Evolutionary conservation across 2,113 vertebrate species (phyloP).

Genomic region (Girardinichthys multiradiatus): DNA sequence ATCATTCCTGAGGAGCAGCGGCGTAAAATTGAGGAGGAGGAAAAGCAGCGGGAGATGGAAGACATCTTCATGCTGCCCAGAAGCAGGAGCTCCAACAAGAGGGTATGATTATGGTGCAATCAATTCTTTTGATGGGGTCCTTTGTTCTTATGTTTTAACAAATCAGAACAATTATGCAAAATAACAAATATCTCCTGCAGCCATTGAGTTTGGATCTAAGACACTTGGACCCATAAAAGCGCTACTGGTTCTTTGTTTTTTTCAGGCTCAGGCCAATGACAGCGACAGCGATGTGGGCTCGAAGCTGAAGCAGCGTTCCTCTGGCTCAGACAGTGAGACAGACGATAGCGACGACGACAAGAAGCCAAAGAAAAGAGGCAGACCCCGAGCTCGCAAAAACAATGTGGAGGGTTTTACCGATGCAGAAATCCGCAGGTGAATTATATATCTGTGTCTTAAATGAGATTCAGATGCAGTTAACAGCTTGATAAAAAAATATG

Average conservation of each 20-base stretch:
- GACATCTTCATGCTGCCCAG: constrained; percentile 97
- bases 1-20: constrained; percentile 96
- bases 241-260: neutral
- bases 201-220: neutral
- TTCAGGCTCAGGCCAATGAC: constrained; percentile 92
- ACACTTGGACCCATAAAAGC: neutral
- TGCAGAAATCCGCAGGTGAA: constrained; percentile 93
- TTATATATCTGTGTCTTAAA: neutral
- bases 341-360: constrained; percentile 96
- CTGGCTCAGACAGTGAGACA: constrained; percentile 94
- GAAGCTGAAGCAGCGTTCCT: constrained; percentile 91
- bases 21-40: constrained; percentile 92
- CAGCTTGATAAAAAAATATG: neutral
- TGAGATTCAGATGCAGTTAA: neutral
- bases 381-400: constrained; percentile 94
- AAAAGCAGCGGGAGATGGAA: constrained; percentile 94
- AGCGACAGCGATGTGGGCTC: constrained; percentile 96
- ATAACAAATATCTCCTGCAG: neutral
- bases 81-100: constrained; percentile 96
- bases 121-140: too few relatives aligned
- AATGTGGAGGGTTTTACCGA: constrained; percentile 97
- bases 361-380: constrained; percentile 91
- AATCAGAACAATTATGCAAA: too few relatives aligned
- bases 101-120: constrained; percentile 74
- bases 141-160: too few relatives aligned